Conservation (phyloP, 2,888 invertebrate species). For the Amblyjoppa proteus region DNA sequence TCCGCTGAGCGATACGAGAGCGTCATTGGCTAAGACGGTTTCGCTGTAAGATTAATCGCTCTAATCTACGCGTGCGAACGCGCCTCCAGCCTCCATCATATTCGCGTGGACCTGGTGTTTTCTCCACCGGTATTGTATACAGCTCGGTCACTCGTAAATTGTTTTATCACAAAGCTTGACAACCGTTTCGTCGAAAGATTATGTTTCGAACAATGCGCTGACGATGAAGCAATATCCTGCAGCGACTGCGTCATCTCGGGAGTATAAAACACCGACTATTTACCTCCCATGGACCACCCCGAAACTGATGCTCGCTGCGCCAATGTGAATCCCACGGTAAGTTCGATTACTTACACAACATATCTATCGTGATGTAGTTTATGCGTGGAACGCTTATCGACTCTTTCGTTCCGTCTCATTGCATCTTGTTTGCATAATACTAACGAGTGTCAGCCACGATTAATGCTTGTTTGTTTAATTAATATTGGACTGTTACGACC, state of each 20-base stretch:
- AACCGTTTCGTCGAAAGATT: neutral
- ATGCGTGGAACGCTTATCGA: too few species aligned
- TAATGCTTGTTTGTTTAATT: neutral
- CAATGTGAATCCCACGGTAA: slow-evolving; percentile 30
- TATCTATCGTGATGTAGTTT: neutral
- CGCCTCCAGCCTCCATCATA: neutral
- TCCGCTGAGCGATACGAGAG: too few species aligned
- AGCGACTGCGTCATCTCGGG: neutral
- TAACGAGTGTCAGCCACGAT: neutral
- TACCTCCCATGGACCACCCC: slow-evolving; percentile 22
- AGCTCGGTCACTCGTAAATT: neutral
- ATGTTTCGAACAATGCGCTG: neutral
- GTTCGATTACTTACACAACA: neutral
- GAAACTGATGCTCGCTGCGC: slow-evolving; percentile 2
- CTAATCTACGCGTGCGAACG: neutral
- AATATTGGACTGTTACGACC: too few species aligned
- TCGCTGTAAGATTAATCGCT: neutral
- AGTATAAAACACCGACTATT: neutral
- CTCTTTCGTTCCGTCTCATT: neutral
- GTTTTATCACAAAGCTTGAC: neutral
- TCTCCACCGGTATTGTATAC: neutral
- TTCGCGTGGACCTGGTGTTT: neutral
- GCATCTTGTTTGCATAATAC: neutral
- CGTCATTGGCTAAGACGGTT: too few species aligned
- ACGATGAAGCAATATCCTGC: neutral